Base-by-base conservation (phyloP, 2,113 vertebrate genomes). In the Hemiprocne comata region DNA sequence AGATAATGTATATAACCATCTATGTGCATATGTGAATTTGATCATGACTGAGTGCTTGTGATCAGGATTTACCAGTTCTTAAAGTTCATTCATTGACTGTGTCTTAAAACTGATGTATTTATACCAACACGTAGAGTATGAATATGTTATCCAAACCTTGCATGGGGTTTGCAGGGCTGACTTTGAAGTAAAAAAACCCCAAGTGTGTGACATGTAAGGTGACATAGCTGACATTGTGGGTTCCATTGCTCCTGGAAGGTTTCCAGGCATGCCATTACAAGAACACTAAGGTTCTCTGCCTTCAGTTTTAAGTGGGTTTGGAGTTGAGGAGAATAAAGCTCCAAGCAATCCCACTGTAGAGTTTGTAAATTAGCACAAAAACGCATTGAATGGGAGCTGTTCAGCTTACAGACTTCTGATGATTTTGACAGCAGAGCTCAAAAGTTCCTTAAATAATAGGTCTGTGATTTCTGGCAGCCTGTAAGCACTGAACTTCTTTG, bases 361-460 rank as follows among this genome's bases (percentile, higher is more conserved):
- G 31, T 81, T 85, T 91, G 71, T 80, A 92, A 89, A 82, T 81
- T 77, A 87, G 84, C 50, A 87, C 40, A 76, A 38, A 94, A 85
- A 66, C 69, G 62, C 58, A 53, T 54, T 90, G 90, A 90, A 93
- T 44, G 40, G 88, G 85, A 88, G 65, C 85, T 84, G 88, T 81
- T 88, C 90, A 69, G 72, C 72, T 89, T 77, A 57, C 79, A 83
- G 82, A 13, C 55, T 93, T 95, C 82, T 75, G 83, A 77, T 85
- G 66, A 34, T 48, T 83, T 90, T 90, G 93, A 88, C 69, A 92
- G 76, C 3, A 3, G 36, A 93, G 72, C 92, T 93, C 69, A 75
- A 26, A 96, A 96, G 92, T 94, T 89, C 44, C 73, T 89, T 74
- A 58, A 96, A 78, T 93, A 95, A 94, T 77, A 94, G 65, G 79